Conservation (phyloP, 2,797 vertebrate species). For the Enteromius fasciolatus region DNA sequence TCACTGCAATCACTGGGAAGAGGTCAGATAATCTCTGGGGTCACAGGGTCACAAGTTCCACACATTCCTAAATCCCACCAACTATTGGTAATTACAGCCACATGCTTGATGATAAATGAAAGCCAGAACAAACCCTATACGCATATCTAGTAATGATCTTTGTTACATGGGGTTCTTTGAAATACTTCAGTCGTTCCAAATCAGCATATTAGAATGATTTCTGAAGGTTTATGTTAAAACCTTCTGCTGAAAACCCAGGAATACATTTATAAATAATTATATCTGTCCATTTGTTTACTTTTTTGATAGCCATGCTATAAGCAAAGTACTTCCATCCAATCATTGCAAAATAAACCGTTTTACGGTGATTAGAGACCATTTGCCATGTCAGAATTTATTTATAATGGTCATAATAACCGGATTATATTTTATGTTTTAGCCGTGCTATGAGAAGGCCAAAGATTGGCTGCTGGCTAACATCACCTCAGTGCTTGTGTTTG, state of each 20-base stretch:
- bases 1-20: constrained; percentile 68
- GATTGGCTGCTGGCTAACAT: constrained; percentile 78
- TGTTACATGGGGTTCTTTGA: not conserved
- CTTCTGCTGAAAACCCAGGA: not conserved
- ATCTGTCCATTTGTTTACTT: not conserved
- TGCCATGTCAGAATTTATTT: not conserved
- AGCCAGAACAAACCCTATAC: not conserved
- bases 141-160: not conserved
- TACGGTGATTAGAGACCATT: not conserved
- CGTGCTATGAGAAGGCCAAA: constrained; percentile 77
- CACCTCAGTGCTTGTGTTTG: constrained; percentile 77
- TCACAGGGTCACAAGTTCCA: constrained; percentile 19
- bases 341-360: not conserved
- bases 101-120: not conserved
- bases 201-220: not conserved
- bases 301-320: not conserved
- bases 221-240: not conserved
- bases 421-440: constrained; percentile 59
- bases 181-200: too few relatives aligned
- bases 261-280: not conserved
- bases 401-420: not conserved
- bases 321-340: not conserved
- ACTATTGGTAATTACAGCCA: not conserved
- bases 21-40: constrained; percentile 68
- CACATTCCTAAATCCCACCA: constrained; percentile 15